These are phyloP conservation scores for Crepidodera aurea DNA, from an alignment of 2,888 invertebrate genomes.

Conservation along the genomic window DNA sequence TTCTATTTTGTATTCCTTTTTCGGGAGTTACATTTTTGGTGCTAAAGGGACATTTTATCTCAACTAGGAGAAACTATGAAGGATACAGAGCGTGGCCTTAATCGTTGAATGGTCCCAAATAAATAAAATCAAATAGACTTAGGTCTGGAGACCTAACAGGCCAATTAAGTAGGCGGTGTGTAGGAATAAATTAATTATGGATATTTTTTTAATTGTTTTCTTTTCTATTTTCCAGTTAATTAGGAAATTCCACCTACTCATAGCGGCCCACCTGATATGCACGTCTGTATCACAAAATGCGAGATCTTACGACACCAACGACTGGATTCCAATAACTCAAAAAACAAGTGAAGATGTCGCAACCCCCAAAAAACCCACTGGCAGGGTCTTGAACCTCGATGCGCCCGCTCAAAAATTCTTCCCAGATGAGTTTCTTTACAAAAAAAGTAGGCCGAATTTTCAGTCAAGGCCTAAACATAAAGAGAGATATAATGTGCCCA, in stretches of 20 bases:
- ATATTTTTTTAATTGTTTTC: no score
- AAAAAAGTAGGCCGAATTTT: constrained; percentile 44
- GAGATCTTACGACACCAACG: constrained; percentile 58
- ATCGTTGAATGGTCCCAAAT: no score
- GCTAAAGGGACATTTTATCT: no score
- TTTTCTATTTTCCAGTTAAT: constrained; percentile 46
- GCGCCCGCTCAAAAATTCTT: constrained; percentile 50
- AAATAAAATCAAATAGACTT: no score
- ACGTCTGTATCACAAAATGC: constrained; percentile 32
- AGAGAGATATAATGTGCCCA: constrained; percentile 28
- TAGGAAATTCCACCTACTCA: constrained; percentile 32
- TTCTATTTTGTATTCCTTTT: no score
- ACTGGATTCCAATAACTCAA: constrained; percentile 67
- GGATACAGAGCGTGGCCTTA: no score
- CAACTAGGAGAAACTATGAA: no score
- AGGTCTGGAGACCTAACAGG: no score
- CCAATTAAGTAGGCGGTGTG: no score
- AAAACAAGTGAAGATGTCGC: constrained; percentile 13
- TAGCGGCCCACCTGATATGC: constrained; percentile 35
- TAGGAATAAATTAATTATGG: no score
- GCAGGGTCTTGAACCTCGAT: constrained; percentile 56
- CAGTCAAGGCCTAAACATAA: constrained; percentile 51
- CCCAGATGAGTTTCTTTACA: constrained; percentile 49
- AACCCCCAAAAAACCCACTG: constrained; percentile 44
- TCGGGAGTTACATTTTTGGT: no score